Percentiles rank a stretch among this genome's conserved stretches.
phyloP scores from a whole-genome alignment of 2,113 vertebrate genomes.

The Phyllopteryx taeniolatus region DNA sequence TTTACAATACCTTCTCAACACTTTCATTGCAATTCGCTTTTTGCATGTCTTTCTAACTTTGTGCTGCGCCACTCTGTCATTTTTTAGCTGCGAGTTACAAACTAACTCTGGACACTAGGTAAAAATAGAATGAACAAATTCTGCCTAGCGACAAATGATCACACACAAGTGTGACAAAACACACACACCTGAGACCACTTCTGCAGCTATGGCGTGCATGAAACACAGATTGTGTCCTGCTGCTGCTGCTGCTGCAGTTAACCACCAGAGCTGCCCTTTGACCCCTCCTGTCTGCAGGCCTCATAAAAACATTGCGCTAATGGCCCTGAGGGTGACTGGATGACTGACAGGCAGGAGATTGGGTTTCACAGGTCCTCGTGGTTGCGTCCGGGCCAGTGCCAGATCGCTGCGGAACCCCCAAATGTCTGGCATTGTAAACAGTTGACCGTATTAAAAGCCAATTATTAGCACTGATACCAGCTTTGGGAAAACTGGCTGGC shows the following conservation, averaged over 20 bases:
- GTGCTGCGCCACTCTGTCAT: background rate
- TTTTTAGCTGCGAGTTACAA: too few relatives aligned
- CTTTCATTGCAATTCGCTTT: too few relatives aligned
- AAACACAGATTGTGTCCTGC: slow-evolving; percentile 39
- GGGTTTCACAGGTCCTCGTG: slow-evolving; percentile 25
- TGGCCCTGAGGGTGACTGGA: background rate
- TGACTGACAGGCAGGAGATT: slow-evolving; percentile 2
- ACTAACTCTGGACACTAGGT: too few relatives aligned
- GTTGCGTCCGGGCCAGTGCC: slow-evolving; percentile 22
- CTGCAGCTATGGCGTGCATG: background rate
- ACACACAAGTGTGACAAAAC: too few relatives aligned
- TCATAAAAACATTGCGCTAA: slow-evolving; percentile 11
- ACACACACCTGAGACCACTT: too few relatives aligned
- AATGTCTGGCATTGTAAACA: background rate
- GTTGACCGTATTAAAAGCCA: slow-evolving; percentile 17
- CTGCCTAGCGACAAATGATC: too few relatives aligned
- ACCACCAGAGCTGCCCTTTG: too few relatives aligned
- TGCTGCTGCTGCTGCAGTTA: background rate
- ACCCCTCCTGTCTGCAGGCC: slow-evolving; percentile 2
- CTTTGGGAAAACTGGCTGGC: background rate
- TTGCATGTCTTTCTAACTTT: too few relatives aligned
- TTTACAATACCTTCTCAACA: too few relatives aligned
- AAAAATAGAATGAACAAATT: too few relatives aligned
- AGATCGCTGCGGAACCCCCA: background rate
- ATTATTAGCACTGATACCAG: background rate